Conservation (phyloP, 2,797 vertebrate species). For the Lithobates pipiens region DNA sequence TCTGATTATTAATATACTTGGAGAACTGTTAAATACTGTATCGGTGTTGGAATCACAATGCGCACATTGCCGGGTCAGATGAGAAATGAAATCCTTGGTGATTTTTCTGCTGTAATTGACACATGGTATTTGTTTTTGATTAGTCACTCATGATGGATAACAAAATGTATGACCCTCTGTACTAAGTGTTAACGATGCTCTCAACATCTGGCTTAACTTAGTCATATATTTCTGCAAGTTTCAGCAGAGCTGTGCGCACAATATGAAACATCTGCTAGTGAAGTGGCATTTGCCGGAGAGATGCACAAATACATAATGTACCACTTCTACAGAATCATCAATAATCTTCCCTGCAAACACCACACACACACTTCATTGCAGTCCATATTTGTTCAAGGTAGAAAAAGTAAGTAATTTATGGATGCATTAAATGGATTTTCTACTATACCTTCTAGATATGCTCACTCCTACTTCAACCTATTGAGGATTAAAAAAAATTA, state of each 20-base stretch:
- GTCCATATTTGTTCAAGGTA: neutral
- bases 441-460: neutral
- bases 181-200: constrained; percentile 41
- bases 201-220: constrained; percentile 58
- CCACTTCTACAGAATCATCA: constrained; percentile 35
- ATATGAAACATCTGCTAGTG: constrained; percentile 53
- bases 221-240: constrained; percentile 50
- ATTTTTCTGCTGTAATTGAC: constrained; percentile 38
- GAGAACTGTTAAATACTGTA: constrained; percentile 6
- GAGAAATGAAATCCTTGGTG: constrained; percentile 42
- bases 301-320: constrained; percentile 34
- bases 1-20: constrained; percentile 22
- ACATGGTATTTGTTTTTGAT: constrained; percentile 52
- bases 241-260: constrained; percentile 42
- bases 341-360: constrained; percentile 15
- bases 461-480: too few species aligned
- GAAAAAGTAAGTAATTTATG: neutral
- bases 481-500: too few species aligned
- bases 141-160: constrained; percentile 32
- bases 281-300: constrained; percentile 39
- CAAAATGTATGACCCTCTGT: constrained; percentile 44
- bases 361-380: neutral
- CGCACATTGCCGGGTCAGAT: constrained; percentile 23
- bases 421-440: neutral
- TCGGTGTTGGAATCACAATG: constrained; percentile 23